Evolutionary conservation across 2,888 invertebrate species (phyloP).

Genomic region (Cephalotes varians): DNA sequence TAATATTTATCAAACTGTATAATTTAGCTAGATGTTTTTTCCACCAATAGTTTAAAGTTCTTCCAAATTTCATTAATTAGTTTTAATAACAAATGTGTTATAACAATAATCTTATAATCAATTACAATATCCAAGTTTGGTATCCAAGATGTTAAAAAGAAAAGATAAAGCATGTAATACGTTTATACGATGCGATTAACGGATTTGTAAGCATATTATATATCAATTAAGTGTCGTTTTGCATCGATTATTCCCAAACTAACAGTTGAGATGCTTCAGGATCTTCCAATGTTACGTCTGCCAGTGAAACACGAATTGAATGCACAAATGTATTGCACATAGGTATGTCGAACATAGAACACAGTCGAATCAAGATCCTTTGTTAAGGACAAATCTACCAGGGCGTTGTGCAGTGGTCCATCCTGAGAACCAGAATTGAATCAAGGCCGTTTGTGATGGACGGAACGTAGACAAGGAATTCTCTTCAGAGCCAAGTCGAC

Average conservation of each 20-base stretch:
- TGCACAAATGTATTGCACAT: conserved; percentile 31
- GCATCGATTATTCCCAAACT: conserved; percentile 13
- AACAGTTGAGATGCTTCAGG: conserved; percentile 6
- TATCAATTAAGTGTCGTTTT: neutral
- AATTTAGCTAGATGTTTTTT: neutral
- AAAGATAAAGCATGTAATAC: neutral
- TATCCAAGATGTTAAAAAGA: neutral
- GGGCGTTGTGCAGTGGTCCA: conserved; percentile 35
- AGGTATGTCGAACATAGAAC: conserved; percentile 47
- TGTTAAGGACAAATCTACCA: conserved; percentile 50
- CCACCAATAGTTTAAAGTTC: neutral
- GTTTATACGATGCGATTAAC: neutral
- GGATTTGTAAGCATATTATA: neutral
- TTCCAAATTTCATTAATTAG: neutral
- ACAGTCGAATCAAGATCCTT: conserved; percentile 49
- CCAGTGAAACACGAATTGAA: conserved; percentile 22
- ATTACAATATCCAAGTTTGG: neutral
- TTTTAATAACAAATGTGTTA: neutral
- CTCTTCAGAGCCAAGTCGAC: conserved; percentile 17
- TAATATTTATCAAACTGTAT: conserved; percentile 7
- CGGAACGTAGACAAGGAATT: conserved; percentile 40
- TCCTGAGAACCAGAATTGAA: conserved; percentile 43
- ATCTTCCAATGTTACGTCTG: conserved; percentile 11
- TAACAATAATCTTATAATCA: too few relatives aligned
- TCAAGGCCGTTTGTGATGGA: conserved; percentile 43